A percentile compares a stretch with the other conserved stretches of the same genome.
Evolutionary conservation across 2,797 vertebrate species (phyloP).

Genomic region (Intellagama lesueurii): DNA sequence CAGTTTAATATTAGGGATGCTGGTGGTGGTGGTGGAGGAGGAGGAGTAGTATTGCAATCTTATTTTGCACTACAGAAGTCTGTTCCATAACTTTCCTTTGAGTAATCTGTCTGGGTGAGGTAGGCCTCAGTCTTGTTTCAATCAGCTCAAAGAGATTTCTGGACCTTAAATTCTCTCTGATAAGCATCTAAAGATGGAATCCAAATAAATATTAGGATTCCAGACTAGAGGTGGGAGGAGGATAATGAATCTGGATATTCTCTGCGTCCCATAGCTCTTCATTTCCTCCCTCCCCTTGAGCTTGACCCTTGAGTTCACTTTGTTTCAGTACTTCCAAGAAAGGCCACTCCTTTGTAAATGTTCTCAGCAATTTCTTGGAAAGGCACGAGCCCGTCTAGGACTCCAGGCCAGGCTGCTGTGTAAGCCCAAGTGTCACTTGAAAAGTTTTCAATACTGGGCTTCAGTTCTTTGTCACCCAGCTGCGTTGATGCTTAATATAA

Average conservation of each 20-base stretch:
- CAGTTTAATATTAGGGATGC: neutral
- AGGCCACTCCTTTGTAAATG: neutral
- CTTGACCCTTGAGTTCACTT: neutral
- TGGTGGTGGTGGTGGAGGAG: neutral
- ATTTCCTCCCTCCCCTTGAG: neutral
- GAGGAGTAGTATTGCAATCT: neutral
- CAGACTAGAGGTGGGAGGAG: neutral
- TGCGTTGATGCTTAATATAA: neutral
- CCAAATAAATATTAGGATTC: neutral
- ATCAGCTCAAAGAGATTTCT: neutral
- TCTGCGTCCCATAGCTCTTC: neutral
- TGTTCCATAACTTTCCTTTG: neutral
- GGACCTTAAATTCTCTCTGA: neutral
- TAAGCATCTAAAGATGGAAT: neutral
- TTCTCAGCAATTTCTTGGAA: neutral
- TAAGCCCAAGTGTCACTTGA: rapidly evolving
- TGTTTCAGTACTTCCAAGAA: neutral
- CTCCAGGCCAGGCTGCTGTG: neutral
- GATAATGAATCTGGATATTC: no score
- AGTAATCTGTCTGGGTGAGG: neutral
- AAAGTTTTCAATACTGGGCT: conserved; percentile 13
- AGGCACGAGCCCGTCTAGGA: rapidly evolving
- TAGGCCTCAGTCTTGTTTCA: neutral
- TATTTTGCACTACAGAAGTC: neutral
- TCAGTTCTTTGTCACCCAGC: conserved; percentile 23